Conservation (phyloP, 1,140 invertebrate genomes). For the Brevipalpus yothersi region DNA sequence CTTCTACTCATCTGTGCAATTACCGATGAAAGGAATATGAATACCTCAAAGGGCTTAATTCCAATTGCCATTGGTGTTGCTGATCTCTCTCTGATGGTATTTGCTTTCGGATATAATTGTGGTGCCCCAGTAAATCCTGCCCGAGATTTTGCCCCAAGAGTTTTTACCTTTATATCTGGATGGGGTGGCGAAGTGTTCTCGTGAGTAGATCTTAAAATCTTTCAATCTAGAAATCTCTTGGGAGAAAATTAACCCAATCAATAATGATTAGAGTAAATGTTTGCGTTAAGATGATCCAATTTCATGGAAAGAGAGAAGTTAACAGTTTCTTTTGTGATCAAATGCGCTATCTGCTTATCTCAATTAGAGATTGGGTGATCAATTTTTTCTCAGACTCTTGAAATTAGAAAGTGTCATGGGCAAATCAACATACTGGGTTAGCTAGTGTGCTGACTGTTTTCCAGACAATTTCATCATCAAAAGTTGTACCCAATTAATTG, state of each 20-base stretch:
- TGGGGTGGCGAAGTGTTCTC: not conserved
- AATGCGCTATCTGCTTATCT: not conserved
- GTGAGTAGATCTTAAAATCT: not conserved
- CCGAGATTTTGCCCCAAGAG: slow-evolving; percentile 30
- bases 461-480: too few relatives aligned
- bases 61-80: slow-evolving; percentile 16
- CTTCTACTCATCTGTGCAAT: slow-evolving; percentile 27
- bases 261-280: not conserved
- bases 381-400: too few relatives aligned
- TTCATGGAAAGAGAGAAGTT: too few relatives aligned
- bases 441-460: too few relatives aligned
- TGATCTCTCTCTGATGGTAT: slow-evolving; percentile 20
- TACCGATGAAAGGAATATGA: slow-evolving; percentile 22
- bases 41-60: slow-evolving; percentile 12
- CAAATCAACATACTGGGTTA: too few relatives aligned
- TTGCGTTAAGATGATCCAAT: too few relatives aligned
- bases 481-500: too few relatives aligned
- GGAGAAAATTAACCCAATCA: not conserved
- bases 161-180: slow-evolving; percentile 20
- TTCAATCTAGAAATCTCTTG: not conserved
- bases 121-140: slow-evolving; percentile 37
- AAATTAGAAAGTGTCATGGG: not conserved
- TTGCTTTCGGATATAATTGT: slow-evolving; percentile 30
- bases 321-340: not conserved
- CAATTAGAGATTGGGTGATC: not conserved